Conservation (phyloP, 2,113 vertebrate genomes). For the Picathartes gymnocephalus region DNA sequence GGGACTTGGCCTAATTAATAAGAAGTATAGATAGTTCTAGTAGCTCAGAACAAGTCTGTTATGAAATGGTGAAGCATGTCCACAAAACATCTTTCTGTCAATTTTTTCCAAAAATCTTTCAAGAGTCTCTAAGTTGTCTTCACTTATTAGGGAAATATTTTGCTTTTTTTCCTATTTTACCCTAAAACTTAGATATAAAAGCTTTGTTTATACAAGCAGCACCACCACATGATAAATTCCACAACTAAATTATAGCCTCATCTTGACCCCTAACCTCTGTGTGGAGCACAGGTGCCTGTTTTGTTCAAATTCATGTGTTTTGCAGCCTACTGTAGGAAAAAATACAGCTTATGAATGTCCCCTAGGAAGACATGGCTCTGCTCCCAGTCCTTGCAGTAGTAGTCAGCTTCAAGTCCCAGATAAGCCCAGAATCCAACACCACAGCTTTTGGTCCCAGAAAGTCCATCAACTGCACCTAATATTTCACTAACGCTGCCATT, state of each 20-base stretch:
- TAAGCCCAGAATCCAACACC: not conserved
- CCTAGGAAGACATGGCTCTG: not conserved
- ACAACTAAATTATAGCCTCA: not conserved
- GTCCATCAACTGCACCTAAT: not conserved
- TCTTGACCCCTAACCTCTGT: not conserved
- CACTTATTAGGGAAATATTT: not conserved
- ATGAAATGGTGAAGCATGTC: not conserved
- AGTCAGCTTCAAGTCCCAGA: not conserved
- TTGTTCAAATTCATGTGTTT: not conserved
- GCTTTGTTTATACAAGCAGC: not conserved
- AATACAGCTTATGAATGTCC: not conserved
- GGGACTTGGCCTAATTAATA: not conserved
- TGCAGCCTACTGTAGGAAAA: not conserved
- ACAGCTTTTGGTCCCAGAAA: not conserved
- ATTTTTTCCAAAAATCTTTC: not conserved
- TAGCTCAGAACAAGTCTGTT: not conserved
- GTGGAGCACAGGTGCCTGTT: not conserved
- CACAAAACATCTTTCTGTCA: not conserved
- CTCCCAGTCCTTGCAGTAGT: not conserved
- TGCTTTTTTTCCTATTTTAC: not conserved
- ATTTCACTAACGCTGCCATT: not conserved
- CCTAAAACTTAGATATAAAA: not conserved
- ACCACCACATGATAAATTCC: rapidly evolving
- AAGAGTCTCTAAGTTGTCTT: not conserved
- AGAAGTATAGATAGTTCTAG: not conserved